Evolutionary conservation across 2,888 invertebrate genomes (phyloP), one percentile per base, ranked within the genome.

Genomic region (Diarsia dahlii): DNA sequence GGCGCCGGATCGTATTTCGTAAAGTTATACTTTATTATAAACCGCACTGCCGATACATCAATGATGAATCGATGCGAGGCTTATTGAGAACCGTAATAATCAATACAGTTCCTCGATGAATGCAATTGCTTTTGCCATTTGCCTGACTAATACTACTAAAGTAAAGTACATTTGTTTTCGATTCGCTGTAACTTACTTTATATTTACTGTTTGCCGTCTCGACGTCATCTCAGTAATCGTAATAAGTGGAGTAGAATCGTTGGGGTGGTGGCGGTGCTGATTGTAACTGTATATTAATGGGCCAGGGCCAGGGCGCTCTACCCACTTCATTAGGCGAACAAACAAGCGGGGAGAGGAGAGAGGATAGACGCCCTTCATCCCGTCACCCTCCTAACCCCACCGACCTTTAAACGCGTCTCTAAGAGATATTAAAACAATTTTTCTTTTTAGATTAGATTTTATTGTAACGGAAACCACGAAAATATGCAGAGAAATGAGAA

Each of bases 251-350:
- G 88, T 87, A 85, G 87, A 89, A 88, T 90, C 82, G 83, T 85
- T 83, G 84, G 87, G 88, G 87, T 89, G 88, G 88, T 86, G 86
- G 87, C 75, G 87, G 78, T 83, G 87, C 89, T 90, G 90, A 91
- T 92, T 92, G 93, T 92, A 91, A 94, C 93, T 93, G 93, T 93
- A 90, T 94, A 93, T 93, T 94, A 94, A 94, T 94, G 93, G 93
- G 88, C 85, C 81, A 90, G 93, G 93, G 88, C 85, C 81, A 90
- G 91, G 91, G 90, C 87, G 91, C 91, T 90, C 92, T 90, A 90
- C 94, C 95, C 94, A 94, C 95, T 95, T 95, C 96, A 96, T 96
- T 96, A 95, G 91, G 87, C 90, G 94, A 91, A 94, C 93, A 95
- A 96, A 96, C 94, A 95, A 94, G 92, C 87, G 84, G 90, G 92